Conservation (phyloP, 2,113 vertebrate species). For the Ceyx melanurus region DNA sequence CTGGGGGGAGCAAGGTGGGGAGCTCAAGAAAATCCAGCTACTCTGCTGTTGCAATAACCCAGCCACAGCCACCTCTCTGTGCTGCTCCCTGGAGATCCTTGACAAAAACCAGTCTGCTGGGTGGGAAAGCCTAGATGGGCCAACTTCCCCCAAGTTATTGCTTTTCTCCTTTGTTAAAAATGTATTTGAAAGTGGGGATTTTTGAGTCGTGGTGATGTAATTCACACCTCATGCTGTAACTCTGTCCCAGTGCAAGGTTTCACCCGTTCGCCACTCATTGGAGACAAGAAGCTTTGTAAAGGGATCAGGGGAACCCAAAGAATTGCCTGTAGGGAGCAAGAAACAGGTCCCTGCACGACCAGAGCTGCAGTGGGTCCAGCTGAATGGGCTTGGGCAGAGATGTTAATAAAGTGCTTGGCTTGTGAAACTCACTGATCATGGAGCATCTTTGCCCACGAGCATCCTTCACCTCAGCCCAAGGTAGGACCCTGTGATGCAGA, state of each 20-base stretch:
- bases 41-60: not conserved
- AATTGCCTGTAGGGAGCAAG: not conserved
- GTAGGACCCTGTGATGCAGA: not conserved
- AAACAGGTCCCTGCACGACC: not conserved
- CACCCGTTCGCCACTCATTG: not conserved
- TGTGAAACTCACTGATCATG: rapidly evolving
- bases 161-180: not conserved
- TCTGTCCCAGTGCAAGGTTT: not conserved
- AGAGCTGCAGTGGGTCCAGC: not conserved
- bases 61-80: rapidly evolving
- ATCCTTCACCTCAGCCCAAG: not conserved
- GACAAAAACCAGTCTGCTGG: not conserved
- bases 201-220: not conserved
- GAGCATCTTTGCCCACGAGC: not conserved
- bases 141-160: not conserved
- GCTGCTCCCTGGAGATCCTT: not conserved
- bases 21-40: rapidly evolving
- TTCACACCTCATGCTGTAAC: not conserved
- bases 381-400: rapidly evolving
- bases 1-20: not conserved
- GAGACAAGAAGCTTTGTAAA: not conserved
- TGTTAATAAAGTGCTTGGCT: not conserved
- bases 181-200: not conserved
- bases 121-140: not conserved
- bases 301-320: not conserved